Evolutionary conservation across 2,888 invertebrate species (phyloP).

Genomic region (Thera obeliscata): DNA sequence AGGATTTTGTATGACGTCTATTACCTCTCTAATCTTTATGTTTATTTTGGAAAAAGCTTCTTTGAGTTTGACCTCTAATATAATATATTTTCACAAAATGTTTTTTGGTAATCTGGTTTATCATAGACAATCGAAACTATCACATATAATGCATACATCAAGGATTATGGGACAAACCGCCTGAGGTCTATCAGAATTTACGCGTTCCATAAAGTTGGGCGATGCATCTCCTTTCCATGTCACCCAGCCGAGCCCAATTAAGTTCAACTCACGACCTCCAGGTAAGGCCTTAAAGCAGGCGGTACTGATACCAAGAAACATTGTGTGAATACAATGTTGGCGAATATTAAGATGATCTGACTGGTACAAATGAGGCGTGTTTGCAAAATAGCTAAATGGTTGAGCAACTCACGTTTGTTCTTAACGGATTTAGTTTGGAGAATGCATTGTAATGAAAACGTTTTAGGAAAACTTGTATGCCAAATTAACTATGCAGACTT

Average conservation of each 20-base stretch:
- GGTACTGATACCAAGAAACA: constrained; percentile 26
- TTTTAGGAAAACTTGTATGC: not conserved
- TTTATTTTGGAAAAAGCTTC: too few species aligned
- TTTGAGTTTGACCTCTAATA: too few species aligned
- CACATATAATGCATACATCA: constrained; percentile 48
- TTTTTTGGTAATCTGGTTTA: too few species aligned
- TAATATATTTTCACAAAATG: too few species aligned
- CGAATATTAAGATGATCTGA: constrained; percentile 14
- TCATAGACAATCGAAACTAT: not conserved
- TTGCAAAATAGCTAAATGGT: constrained; percentile 3
- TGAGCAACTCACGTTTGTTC: constrained; percentile 1
- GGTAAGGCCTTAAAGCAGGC: constrained; percentile 54
- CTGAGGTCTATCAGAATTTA: constrained; percentile 74
- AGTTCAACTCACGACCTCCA: constrained; percentile 81
- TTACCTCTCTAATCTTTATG: too few species aligned
- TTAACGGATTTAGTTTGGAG: not conserved
- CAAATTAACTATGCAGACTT: too few species aligned
- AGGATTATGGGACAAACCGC: constrained; percentile 67
- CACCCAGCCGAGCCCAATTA: constrained; percentile 82
- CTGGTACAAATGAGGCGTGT: constrained; percentile 15
- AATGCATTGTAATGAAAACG: not conserved
- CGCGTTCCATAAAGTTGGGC: constrained; percentile 75
- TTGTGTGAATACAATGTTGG: constrained; percentile 14
- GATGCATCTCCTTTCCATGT: constrained; percentile 83
- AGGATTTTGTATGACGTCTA: too few species aligned